A percentile compares a stretch with the other conserved stretches of the same genome.
Evolutionary conservation across 2,797 vertebrate species (phyloP).

Genomic region (Paratrypauchen microcephalus): DNA sequence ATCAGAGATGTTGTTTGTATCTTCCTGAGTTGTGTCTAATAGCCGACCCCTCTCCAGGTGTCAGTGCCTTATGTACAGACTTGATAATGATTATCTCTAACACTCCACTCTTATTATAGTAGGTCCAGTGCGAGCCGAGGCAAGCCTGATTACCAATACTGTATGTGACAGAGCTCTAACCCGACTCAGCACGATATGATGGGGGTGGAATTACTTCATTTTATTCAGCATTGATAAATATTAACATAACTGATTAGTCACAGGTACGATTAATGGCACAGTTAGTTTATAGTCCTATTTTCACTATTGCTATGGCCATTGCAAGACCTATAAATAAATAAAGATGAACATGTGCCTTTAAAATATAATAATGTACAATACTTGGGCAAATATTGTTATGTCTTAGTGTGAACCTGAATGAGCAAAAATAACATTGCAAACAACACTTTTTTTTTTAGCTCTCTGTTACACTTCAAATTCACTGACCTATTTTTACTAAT

Average conservation of each 20-base stretch:
- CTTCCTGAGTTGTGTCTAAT: constrained; percentile 47
- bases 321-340: too few species aligned
- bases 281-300: neutral
- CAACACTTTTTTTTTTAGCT: too few species aligned
- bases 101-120: constrained; percentile 48
- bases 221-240: neutral
- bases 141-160: constrained; percentile 51
- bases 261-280: neutral
- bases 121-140: constrained; percentile 9
- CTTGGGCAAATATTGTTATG: neutral
- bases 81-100: constrained; percentile 73
- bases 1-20: constrained; percentile 45
- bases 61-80: constrained; percentile 66
- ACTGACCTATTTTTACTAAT: constrained; percentile 48
- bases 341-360: too few species aligned
- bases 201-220: neutral
- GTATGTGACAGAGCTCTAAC: neutral
- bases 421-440: neutral
- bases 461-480: too few species aligned
- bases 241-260: neutral
- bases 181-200: neutral
- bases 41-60: constrained; percentile 63
- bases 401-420: neutral
- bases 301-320: neutral
- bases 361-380: neutral